Evolutionary conservation across 2,113 vertebrate species (phyloP).

Genomic region (Amblyornis subalaris): DNA sequence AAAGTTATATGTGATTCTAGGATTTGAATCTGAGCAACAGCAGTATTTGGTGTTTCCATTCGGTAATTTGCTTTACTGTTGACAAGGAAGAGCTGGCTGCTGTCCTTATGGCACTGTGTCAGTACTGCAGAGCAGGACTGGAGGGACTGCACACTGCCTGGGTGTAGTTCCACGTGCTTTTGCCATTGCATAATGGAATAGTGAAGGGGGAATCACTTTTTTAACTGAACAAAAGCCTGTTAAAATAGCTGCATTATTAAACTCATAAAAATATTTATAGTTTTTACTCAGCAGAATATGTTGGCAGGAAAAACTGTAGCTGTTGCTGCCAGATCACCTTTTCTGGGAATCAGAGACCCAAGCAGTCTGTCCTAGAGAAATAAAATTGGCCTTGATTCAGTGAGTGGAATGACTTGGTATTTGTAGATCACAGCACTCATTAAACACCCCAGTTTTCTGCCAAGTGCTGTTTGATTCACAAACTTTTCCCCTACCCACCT

Average conservation of each 20-base stretch:
- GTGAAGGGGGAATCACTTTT: neutral
- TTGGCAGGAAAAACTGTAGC: neutral
- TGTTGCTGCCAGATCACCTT: neutral
- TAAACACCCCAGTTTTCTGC: neutral
- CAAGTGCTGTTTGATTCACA: neutral
- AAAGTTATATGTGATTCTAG: neutral
- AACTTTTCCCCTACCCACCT: neutral
- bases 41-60: neutral
- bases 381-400: neutral
- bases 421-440: neutral
- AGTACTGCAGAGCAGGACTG: neutral
- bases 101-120: neutral
- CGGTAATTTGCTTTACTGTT: neutral
- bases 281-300: neutral
- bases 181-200: neutral
- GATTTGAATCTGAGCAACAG: neutral
- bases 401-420: neutral
- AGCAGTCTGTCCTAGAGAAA: neutral
- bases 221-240: neutral
- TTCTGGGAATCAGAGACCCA: neutral
- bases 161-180: accelerated
- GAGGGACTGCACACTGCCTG: neutral
- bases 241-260: neutral
- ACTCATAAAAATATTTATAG: neutral
- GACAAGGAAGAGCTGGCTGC: neutral